Evolutionary conservation across 1,140 invertebrate species (phyloP).

Genomic region (Daktulosphaira vitifoliae): DNA sequence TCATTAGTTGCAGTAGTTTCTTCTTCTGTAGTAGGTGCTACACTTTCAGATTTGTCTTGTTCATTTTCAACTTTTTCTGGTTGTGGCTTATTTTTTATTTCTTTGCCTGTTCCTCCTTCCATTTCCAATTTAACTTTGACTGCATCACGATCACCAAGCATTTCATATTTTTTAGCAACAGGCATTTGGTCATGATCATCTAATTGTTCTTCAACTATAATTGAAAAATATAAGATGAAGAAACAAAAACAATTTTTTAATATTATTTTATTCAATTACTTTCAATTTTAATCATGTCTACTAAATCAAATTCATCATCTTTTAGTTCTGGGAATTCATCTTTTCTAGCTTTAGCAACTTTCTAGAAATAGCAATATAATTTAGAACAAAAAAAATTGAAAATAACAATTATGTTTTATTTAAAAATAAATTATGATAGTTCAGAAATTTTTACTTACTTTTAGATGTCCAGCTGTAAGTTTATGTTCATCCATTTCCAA

Average conservation of each 20-base stretch:
- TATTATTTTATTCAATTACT: not conserved
- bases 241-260: not conserved
- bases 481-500: slow-evolving; percentile 63
- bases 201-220: not conserved
- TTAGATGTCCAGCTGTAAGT: slow-evolving; percentile 56
- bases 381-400: not conserved
- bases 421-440: not conserved
- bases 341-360: slow-evolving; percentile 8
- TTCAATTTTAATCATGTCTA: slow-evolving; percentile 31
- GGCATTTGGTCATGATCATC: slow-evolving; percentile 22
- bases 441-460: slow-evolving; percentile 45
- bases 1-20: not conserved
- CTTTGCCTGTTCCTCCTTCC: not conserved
- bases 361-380: too few relatives aligned
- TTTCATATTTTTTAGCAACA: slow-evolving; percentile 24
- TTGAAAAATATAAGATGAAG: not conserved
- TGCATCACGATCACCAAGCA: slow-evolving; percentile 19
- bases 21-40: not conserved
- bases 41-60: not conserved
- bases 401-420: not conserved
- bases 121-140: slow-evolving; percentile 19
- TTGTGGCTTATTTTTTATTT: too few relatives aligned
- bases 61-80: not conserved
- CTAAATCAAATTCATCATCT: slow-evolving; percentile 26
- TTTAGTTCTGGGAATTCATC: not conserved